These are phyloP conservation scores for Melieria crassipennis DNA, from an alignment of 2,888 invertebrate genomes.

Conservation along the genomic window DNA sequence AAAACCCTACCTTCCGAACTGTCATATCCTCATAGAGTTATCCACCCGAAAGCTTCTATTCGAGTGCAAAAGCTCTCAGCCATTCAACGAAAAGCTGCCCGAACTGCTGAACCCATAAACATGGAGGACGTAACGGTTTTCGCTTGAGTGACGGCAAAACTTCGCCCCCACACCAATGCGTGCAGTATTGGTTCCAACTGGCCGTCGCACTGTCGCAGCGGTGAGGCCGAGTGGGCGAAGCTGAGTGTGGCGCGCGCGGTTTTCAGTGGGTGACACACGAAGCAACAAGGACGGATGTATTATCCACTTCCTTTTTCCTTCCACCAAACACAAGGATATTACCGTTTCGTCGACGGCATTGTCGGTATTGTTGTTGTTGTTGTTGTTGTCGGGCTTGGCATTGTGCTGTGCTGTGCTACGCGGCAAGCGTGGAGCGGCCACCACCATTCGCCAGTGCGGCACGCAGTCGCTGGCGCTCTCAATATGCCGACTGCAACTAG, in stretches of 20 bases:
- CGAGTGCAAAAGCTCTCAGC: background rate
- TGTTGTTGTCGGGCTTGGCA: constrained; percentile 24
- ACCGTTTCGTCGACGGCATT: constrained; percentile 64
- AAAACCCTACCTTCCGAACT: too few species aligned
- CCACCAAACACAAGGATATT: constrained; percentile 68
- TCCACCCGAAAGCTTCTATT: background rate
- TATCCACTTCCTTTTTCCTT: constrained; percentile 68
- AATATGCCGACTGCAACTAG: too few species aligned
- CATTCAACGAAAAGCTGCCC: background rate
- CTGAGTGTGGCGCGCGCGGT: constrained; percentile 36
- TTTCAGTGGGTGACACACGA: constrained; percentile 66
- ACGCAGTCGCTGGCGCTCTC: too few species aligned
- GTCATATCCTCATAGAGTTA: too few species aligned
- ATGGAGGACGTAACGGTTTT: constrained; percentile 60
- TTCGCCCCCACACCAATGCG: too few species aligned
- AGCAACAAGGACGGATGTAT: constrained; percentile 68
- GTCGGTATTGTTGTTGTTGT: constrained; percentile 42
- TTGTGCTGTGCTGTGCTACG: too few species aligned
- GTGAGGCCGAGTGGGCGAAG: constrained; percentile 14
- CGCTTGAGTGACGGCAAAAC: constrained; percentile 46
- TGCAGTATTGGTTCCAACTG: too few species aligned
- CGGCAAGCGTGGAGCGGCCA: too few species aligned
- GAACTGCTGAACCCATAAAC: constrained; percentile 27
- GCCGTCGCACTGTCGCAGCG: constrained; percentile 21
- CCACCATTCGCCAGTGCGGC: too few species aligned